Evolutionary conservation across 2,888 invertebrate genomes (phyloP).

Genomic region (Selenia dentaria): DNA sequence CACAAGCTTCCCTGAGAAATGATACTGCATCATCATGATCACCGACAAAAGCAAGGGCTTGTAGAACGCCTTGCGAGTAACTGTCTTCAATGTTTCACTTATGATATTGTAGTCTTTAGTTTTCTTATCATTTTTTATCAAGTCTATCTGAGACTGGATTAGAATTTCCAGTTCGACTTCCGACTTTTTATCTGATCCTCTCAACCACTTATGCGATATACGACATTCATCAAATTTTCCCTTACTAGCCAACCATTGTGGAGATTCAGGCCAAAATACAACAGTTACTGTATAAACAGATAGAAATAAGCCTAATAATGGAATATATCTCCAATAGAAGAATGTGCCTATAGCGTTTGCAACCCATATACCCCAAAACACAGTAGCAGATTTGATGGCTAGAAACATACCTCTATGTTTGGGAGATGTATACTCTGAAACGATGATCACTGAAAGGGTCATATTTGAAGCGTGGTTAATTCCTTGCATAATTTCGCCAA

Average conservation of each 20-base stretch:
- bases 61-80: conserved; percentile 35
- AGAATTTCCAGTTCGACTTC: conserved; percentile 38
- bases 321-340: conserved; percentile 42
- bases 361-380: conserved; percentile 45
- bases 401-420: conserved; percentile 42
- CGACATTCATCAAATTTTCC: conserved; percentile 38
- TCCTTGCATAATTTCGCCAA: conserved; percentile 43
- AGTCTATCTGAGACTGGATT: conserved; percentile 30
- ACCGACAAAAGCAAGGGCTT: conserved; percentile 38
- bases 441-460: conserved; percentile 35
- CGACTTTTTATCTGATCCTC: conserved; percentile 29
- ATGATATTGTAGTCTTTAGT: not conserved
- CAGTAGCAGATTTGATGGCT: conserved; percentile 41
- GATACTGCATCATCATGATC: conserved; percentile 36
- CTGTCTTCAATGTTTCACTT: not conserved
- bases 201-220: conserved; percentile 36
- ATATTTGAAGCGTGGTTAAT: conserved; percentile 36
- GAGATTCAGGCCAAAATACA: conserved; percentile 41
- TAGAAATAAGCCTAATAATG: conserved; percentile 32
- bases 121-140: conserved; percentile 6
- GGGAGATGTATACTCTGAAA: conserved; percentile 42
- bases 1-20: conserved; percentile 46
- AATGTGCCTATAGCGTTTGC: conserved; percentile 47
- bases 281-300: conserved; percentile 26
- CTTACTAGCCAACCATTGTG: conserved; percentile 42